Conservation (phyloP, 1,140 invertebrate species). For the Drosophila fuyamai region DNA sequence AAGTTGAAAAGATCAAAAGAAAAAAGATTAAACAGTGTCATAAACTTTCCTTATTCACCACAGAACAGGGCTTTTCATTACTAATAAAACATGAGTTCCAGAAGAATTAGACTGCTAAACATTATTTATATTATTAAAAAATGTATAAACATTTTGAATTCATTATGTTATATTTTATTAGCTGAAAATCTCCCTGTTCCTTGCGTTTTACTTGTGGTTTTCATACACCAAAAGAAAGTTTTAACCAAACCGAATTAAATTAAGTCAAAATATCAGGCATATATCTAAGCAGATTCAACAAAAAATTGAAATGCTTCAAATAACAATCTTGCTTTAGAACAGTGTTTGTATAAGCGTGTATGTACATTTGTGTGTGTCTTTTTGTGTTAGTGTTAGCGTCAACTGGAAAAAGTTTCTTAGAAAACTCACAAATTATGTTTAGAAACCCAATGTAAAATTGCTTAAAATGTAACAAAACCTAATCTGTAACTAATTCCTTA, state of each 20-base stretch:
- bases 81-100: background rate
- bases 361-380: conserved; percentile 26
- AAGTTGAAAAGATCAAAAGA: conserved; percentile 48
- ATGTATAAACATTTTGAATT: background rate
- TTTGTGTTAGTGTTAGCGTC: conserved; percentile 11
- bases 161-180: background rate
- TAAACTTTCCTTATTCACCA: conserved; percentile 8
- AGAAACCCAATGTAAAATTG: background rate
- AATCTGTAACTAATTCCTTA: background rate
- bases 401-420: too few relatives aligned
- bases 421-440: background rate
- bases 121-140: background rate
- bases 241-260: conserved; percentile 26
- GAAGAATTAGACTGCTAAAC: background rate
- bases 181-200: background rate
- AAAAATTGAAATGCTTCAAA: conserved; percentile 2
- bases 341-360: conserved; percentile 6
- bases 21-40: conserved; percentile 2
- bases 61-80: conserved; percentile 5
- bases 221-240: conserved; percentile 6
- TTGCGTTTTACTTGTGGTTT: background rate
- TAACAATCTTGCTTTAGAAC: conserved; percentile 1
- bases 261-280: conserved; percentile 23
- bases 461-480: background rate
- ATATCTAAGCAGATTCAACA: background rate